Evolutionary conservation across 2,888 invertebrate species (phyloP), one percentile per base, ranked within the genome.

Genomic region (Synanthedon vespiformis): DNA sequence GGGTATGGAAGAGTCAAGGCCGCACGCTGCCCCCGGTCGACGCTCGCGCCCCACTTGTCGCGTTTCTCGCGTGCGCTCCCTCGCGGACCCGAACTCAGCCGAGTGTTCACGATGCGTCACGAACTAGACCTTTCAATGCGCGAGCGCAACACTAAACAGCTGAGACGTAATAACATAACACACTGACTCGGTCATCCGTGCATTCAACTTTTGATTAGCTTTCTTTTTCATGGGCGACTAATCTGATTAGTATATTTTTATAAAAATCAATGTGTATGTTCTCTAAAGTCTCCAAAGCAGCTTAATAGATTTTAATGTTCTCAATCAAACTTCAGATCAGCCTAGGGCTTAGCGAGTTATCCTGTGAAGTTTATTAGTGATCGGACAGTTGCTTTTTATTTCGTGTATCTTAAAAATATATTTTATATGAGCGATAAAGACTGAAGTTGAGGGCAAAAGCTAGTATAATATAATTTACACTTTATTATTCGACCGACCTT

Each of bases 11-110:
- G 89, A 91, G 91, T 91, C 91, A 91, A 92, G 91, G 91, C 89
- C 91, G 91, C 91, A 89, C 91, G 90, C 89, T 91, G 91, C 91
- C 91, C 91, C 89, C 90, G 86, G 77, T 92, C 95, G 84, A 94
- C 95, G 90, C 94, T 95, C 89, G 83, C 82, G 81, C 77, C 80
- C 81, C 80, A 80, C 80, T 52, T 82, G 82, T 80, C 80, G 77
- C 81, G 22, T 22, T 80, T 80, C 64, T 65, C 56, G 54, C 62
- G 58, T 56, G 60, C 66, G 82, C 84, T 80, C 81, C 69, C 77
- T 83, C 76, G 61, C 64, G 56, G 64, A 55, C 53, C 70, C 83
- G 84, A 82, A 55, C 55, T 48, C 50, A 53, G 53, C 76, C 85
- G 85, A 81, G 57, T 62, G 57, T 56, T 57, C 57, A 67, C 86